Percentiles rank a stretch among this genome's conserved stretches.
Evolutionary conservation across 2,113 vertebrate genomes (phyloP).

Genomic region (Cryptomyrus ogoouensis): DNA sequence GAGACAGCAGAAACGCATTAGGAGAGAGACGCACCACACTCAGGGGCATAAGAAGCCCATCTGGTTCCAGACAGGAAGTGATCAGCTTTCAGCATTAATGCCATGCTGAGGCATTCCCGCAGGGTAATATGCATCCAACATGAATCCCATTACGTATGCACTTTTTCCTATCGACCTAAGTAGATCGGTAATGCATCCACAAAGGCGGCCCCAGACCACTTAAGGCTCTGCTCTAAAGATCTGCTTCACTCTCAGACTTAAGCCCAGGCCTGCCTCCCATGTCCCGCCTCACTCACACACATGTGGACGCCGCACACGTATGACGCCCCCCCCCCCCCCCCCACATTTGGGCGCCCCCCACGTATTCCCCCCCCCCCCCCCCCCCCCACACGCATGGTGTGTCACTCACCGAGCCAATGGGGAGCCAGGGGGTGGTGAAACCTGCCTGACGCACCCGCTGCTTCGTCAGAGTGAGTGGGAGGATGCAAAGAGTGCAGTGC

Average conservation of each 20-base stretch:
- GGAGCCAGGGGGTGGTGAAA: background rate
- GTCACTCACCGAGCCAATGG: background rate
- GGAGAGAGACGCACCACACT: background rate
- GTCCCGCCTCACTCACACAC: background rate
- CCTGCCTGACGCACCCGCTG: background rate
- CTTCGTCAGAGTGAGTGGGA: background rate
- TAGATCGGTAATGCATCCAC: background rate
- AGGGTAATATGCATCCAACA: background rate
- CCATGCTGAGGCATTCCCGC: background rate
- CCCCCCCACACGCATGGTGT: background rate
- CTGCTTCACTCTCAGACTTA: background rate
- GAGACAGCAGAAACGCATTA: background rate
- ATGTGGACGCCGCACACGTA: background rate
- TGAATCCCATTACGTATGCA: background rate
- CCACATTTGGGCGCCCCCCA: background rate
- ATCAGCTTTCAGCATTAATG: conserved; percentile 6
- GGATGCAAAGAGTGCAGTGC: background rate
- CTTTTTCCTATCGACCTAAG: background rate
- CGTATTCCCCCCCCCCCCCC: background rate
- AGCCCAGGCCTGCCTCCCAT: background rate
- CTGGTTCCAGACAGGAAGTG: background rate
- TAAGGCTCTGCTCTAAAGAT: background rate
- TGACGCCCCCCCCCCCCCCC: background rate
- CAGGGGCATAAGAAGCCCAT: background rate
- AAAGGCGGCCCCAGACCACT: background rate